phyloP scores from a whole-genome alignment of 2,113 vertebrate species.

The Pteronura brasiliensis region DNA sequence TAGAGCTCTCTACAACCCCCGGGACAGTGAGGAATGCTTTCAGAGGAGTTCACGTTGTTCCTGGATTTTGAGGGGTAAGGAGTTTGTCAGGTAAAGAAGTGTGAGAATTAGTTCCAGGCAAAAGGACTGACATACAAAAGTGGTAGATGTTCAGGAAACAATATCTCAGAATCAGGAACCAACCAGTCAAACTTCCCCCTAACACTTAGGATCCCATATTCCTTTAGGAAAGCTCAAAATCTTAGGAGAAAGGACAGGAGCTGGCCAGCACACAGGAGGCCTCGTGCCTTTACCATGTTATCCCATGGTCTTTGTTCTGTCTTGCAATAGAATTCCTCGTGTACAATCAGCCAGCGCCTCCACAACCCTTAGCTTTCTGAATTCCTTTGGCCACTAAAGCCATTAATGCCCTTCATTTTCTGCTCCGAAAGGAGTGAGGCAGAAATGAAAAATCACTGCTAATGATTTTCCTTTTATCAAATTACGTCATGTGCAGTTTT shows the following conservation, averaged over 20 bases:
- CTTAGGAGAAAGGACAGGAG: not conserved
- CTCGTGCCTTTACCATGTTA: not conserved
- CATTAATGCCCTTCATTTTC: not conserved
- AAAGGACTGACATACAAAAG: not conserved
- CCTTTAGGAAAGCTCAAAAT: not conserved
- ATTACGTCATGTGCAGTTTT: conserved; percentile 4
- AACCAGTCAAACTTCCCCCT: not conserved
- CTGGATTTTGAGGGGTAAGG: not conserved
- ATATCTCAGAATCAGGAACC: not conserved
- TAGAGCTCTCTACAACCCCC: not conserved
- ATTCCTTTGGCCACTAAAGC: not conserved
- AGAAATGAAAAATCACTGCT: not conserved
- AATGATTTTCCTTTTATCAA: conserved; percentile 45
- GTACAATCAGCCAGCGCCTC: not conserved
- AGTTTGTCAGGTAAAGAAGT: conserved; percentile 22
- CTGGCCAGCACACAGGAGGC: not conserved
- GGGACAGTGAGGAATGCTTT: not conserved
- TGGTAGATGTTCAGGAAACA: not conserved
- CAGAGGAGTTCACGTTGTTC: not conserved
- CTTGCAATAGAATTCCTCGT: not conserved
- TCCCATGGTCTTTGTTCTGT: not conserved
- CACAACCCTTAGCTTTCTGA: not conserved
- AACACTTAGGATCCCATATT: not conserved
- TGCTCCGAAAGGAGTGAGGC: not conserved
- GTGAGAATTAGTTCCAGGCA: not conserved